Evolutionary conservation across 1,140 invertebrate genomes (phyloP), one percentile per base, ranked within the genome.

Genomic region (Neelides sp.): DNA sequence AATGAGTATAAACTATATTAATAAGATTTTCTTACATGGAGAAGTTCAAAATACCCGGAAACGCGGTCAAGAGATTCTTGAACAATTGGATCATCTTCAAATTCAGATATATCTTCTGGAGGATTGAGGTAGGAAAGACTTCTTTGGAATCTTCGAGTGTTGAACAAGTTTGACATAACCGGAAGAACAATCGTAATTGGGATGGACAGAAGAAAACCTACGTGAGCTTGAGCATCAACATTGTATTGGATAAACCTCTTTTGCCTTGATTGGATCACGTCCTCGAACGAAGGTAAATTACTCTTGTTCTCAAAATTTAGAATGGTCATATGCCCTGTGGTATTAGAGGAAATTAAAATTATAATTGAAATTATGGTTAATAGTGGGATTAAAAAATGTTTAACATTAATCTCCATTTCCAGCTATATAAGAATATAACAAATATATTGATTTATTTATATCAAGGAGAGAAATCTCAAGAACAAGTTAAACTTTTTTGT

Each of bases 161-260:
- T 58, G 24, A 61, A 62, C 4, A 57, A 36, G 40, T 58, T 57
- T 4, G 48, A 30, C 48, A 62, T 57, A 5, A 47, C 37, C n/a
- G 58, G 58, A 2, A 62, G 46, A 2, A 59, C 27, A 10, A 57
- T 23, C 13, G 57, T 55, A 13, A 61, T 48, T 1, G 59, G 59
- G 19, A 52, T 55, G n/a, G 41, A 42, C 19, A 57, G 22, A 5
- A 61, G 47, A 4, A 57, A 47, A 43, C 57, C 60, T 4, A 62
- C 36, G 34, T 59, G 46, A 17, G 60, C 17, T 5, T 44, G 43
- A 13, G 57, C 48, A 17, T 50, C 22, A 8, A 50, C 22, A 30
- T 62, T 62, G 15, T 49, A 52, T n/a, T 56, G 61, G 12, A 61
- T 43, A 24, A 48, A 61, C 12, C 54, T 30, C 26, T 50, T 50